A percentile compares a stretch with the other conserved stretches of the same genome.
Evolutionary conservation across 2,113 vertebrate species (phyloP).

Genomic region (Myanophis thanlyinensis): DNA sequence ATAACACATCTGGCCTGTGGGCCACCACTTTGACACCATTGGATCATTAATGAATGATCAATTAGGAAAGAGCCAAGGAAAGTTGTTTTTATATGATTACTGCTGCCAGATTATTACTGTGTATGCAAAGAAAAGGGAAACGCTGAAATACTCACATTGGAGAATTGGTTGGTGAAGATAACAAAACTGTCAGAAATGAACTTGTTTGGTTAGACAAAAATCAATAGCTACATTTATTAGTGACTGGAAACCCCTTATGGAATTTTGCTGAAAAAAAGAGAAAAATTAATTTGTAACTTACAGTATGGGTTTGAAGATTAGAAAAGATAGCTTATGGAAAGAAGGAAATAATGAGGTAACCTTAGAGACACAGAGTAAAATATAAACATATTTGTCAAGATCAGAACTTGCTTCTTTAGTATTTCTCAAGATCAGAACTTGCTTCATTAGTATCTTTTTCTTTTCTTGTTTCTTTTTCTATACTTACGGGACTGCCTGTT

Average conservation of each 20-base stretch:
- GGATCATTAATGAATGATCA: neutral
- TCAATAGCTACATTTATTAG: neutral
- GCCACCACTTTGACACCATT: no score
- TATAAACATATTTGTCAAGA: neutral
- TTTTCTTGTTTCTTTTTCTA: neutral
- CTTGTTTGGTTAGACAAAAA: neutral
- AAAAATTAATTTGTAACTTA: neutral
- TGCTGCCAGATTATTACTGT: neutral
- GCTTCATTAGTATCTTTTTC: neutral
- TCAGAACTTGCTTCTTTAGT: neutral
- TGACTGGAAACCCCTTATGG: no score
- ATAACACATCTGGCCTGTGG: no score
- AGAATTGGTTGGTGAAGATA: neutral
- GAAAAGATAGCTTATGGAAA: neutral
- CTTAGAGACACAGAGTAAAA: neutral
- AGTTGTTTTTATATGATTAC: neutral
- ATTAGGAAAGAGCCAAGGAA: neutral
- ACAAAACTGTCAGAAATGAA: neutral
- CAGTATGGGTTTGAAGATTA: neutral
- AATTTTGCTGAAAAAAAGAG: neutral
- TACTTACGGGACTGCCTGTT: no score
- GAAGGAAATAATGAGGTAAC: neutral
- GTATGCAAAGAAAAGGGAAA: neutral
- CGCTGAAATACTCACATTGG: neutral
- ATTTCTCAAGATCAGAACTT: neutral